phyloP scores from a whole-genome alignment of 2,797 vertebrate species.

The Rhodeus uyekii region DNA sequence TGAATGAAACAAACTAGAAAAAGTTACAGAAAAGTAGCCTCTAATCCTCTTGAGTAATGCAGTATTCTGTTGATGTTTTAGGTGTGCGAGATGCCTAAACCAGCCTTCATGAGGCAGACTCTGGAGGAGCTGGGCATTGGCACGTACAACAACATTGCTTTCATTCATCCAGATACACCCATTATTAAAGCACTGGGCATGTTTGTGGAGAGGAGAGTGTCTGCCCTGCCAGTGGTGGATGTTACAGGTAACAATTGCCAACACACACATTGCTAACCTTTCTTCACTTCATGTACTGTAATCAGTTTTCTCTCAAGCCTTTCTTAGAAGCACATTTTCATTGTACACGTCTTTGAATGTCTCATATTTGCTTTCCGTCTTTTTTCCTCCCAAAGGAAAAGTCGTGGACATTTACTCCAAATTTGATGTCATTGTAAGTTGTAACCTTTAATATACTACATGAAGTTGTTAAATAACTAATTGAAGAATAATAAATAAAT shows the following conservation, averaged over 20 bases:
- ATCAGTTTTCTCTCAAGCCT: not conserved
- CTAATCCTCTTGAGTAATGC: not conserved
- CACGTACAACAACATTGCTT: slow-evolving; percentile 94
- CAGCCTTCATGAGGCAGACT: slow-evolving; percentile 98
- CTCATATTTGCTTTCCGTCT: not conserved
- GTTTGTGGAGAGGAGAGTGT: slow-evolving; percentile 96
- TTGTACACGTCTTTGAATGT: not conserved
- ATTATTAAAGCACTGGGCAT: slow-evolving; percentile 98
- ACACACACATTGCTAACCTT: not conserved
- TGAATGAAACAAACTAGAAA: not conserved
- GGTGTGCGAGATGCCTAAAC: slow-evolving; percentile 99
- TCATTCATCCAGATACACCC: slow-evolving; percentile 96
- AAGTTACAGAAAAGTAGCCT: not conserved
- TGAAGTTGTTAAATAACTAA: not conserved
- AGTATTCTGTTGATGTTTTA: slow-evolving; percentile 57
- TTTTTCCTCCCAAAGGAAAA: slow-evolving; percentile 83
- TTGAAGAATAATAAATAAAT: not conserved
- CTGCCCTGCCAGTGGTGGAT: slow-evolving; percentile 95
- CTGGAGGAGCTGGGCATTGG: slow-evolving; percentile 95
- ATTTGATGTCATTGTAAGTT: slow-evolving; percentile 99
- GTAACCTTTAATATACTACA: not conserved
- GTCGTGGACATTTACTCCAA: slow-evolving; percentile 99
- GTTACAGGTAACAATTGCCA: slow-evolving; percentile 85
- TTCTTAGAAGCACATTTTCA: not conserved
- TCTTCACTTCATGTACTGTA: not conserved